These are phyloP conservation scores for Aplocera efformata DNA, from an alignment of 2,888 invertebrate genomes.

Conservation along the genomic window DNA sequence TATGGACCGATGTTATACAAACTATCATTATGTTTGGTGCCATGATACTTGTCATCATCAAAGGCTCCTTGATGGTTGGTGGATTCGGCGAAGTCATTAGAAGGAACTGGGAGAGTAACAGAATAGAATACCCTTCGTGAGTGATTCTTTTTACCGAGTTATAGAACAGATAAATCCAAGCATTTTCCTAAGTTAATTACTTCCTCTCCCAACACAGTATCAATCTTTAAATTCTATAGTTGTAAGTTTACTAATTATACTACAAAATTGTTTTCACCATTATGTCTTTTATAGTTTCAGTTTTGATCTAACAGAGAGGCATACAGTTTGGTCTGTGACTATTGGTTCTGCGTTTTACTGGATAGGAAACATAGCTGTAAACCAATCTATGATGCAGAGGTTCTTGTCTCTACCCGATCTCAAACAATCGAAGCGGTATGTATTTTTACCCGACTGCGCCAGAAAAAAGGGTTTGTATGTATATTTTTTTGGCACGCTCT, in stretches of 20 bases:
- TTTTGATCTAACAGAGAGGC: conserved; percentile 85
- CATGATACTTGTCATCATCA: conserved; percentile 83
- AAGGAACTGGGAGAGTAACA: conserved; percentile 79
- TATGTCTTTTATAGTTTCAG: conserved; percentile 70
- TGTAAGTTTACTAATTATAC: too few species aligned
- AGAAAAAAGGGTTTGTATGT: background rate
- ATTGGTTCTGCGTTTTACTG: conserved; percentile 87
- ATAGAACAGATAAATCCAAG: too few species aligned
- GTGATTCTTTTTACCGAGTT: background rate
- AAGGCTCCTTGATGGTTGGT: conserved; percentile 83
- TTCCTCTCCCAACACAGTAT: too few species aligned
- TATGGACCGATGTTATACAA: conserved; percentile 87
- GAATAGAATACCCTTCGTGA: conserved; percentile 82
- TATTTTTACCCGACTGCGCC: background rate
- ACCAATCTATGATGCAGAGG: conserved; percentile 90
- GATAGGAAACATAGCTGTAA: conserved; percentile 86
- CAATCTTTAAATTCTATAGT: too few species aligned
- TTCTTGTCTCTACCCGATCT: conserved; percentile 86
- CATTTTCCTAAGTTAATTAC: background rate
- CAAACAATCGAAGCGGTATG: conserved; percentile 80
- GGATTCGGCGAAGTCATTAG: conserved; percentile 80
- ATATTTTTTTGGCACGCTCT: too few species aligned
- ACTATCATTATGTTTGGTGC: conserved; percentile 85
- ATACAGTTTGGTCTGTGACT: conserved; percentile 85
- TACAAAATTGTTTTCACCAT: too few species aligned